These are phyloP conservation scores for Hypercompe scribonia DNA, from an alignment of 2,888 invertebrate genomes.

Conservation along the genomic window DNA sequence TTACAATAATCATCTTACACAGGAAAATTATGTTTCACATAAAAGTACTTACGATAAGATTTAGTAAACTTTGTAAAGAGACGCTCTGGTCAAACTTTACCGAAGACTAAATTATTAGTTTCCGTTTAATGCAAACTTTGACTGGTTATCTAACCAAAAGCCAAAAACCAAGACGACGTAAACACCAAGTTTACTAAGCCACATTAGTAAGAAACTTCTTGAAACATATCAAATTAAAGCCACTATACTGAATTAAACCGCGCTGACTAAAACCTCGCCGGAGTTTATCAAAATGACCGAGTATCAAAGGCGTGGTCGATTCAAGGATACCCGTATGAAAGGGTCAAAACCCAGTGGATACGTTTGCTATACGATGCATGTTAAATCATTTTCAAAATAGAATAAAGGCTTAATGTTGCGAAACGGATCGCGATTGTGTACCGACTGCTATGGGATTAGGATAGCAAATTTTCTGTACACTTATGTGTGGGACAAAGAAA, in stretches of 20 bases:
- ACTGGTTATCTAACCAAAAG: conserved; percentile 7
- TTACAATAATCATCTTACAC: neutral
- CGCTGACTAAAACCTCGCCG: neutral
- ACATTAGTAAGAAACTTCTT: conserved; percentile 15
- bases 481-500: neutral
- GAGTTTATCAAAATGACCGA: conserved; percentile 15
- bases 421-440: conserved; percentile 8
- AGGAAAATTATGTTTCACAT: neutral
- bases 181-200: conserved; percentile 18
- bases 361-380: conserved; percentile 31
- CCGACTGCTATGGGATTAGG: neutral
- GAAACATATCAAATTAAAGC: conserved; percentile 21
- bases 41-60: conserved; percentile 8
- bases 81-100: conserved; percentile 10
- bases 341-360: conserved; percentile 24
- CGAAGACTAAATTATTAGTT: conserved; percentile 24
- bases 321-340: conserved; percentile 19
- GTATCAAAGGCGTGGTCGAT: conserved; percentile 21
- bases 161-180: conserved; percentile 3
- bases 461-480: neutral
- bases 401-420: conserved; percentile 10
- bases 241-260: conserved; percentile 9
- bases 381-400: conserved; percentile 30
- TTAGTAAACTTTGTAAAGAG: neutral
- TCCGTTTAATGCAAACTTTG: conserved; percentile 14